Evolutionary conservation across 1,140 invertebrate species (phyloP).

Genomic region (Leptinotarsa undecemlineata): DNA sequence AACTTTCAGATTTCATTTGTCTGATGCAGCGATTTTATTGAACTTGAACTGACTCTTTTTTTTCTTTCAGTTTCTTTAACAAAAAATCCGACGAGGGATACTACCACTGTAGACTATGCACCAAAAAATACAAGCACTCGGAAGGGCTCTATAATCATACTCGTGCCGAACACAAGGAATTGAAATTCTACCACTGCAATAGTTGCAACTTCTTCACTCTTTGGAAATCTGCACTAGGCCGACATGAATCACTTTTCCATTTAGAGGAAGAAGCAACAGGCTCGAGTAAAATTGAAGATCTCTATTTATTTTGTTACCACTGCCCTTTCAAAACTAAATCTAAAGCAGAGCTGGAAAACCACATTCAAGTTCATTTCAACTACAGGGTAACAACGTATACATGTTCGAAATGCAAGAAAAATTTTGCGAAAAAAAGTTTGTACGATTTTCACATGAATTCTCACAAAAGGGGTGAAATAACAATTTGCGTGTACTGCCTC

Average conservation of each 20-base stretch:
- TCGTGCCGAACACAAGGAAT: not conserved
- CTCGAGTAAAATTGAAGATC: not conserved
- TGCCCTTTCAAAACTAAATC: slow-evolving; percentile 5
- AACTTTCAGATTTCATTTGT: no score
- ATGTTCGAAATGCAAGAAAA: not conserved
- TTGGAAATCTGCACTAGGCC: slow-evolving; percentile 6
- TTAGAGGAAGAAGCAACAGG: not conserved
- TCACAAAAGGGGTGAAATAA: not conserved
- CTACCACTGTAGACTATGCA: slow-evolving; percentile 10
- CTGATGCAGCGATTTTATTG: no score
- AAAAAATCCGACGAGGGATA: slow-evolving; percentile 7
- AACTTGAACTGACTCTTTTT: not conserved
- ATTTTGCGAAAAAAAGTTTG: not conserved
- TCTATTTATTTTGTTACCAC: slow-evolving; percentile 7
- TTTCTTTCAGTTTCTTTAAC: slow-evolving; percentile 13
- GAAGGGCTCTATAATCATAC: slow-evolving; percentile 12
- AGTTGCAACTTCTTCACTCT: slow-evolving; percentile 5
- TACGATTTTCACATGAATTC: not conserved
- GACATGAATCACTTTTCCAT: slow-evolving; percentile 6
- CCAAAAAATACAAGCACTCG: slow-evolving; percentile 1
- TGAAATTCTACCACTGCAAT: slow-evolving; percentile 14
- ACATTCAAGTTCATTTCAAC: not conserved
- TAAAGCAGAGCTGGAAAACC: not conserved
- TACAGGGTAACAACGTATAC: not conserved
- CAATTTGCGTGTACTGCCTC: not conserved